Evolutionary conservation across 2,797 vertebrate species (phyloP).

Genomic region (Rhinatrema bivittatum): DNA sequence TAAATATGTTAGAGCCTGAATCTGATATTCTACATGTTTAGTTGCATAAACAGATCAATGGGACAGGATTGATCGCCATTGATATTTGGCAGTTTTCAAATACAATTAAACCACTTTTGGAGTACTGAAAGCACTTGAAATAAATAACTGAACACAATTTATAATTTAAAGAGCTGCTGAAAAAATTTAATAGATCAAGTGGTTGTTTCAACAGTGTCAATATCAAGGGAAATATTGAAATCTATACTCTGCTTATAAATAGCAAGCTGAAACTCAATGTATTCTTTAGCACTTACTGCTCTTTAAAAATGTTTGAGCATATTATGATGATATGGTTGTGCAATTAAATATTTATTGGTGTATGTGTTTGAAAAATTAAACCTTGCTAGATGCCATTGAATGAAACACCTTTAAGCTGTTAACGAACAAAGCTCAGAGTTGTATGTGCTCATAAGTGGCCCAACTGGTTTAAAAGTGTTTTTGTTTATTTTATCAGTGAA

Average conservation of each 20-base stretch:
- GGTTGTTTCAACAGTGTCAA: conserved; percentile 33
- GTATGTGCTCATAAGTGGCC: too few relatives aligned
- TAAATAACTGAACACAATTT: conserved; percentile 53
- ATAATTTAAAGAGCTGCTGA: conserved; percentile 45
- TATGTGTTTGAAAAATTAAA: conserved; percentile 9
- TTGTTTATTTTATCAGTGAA: too few relatives aligned
- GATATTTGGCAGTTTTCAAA: conserved; percentile 73
- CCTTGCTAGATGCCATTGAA: background rate
- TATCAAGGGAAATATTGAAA: conserved; percentile 31
- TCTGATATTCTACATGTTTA: conserved; percentile 74
- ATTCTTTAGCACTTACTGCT: conserved; percentile 27
- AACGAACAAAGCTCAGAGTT: too few relatives aligned
- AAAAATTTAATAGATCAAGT: conserved; percentile 50
- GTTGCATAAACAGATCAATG: conserved; percentile 76
- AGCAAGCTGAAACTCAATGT: conserved; percentile 28
- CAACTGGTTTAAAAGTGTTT: too few relatives aligned
- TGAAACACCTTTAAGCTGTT: background rate
- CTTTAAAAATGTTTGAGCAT: conserved; percentile 25
- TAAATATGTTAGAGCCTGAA: conserved; percentile 76
- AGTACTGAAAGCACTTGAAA: conserved; percentile 50
- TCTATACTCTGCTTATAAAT: conserved; percentile 38
- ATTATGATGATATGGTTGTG: conserved; percentile 17
- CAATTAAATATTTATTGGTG: conserved; percentile 32
- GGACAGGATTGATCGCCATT: conserved; percentile 57
- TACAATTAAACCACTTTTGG: conserved; percentile 72